Base-by-base conservation (phyloP, 1,140 invertebrate genomes). In the Sesamia nonagrioides region DNA sequence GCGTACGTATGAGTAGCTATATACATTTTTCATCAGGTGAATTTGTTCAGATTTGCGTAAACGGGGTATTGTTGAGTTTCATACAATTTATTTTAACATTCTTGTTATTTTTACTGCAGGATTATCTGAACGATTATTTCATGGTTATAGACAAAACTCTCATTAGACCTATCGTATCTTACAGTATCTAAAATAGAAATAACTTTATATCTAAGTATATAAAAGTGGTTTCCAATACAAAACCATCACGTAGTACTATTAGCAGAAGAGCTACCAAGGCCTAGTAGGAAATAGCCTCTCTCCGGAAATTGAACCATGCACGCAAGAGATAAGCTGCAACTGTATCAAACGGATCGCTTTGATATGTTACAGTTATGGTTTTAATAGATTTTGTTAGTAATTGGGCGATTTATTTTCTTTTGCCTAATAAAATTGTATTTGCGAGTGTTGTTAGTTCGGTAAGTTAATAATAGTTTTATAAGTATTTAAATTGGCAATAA, bases 251-350 rank as follows among this genome's bases (percentile, higher is more conserved):
- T 63, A 63, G 21, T 60, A n/a, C n/a, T n/a, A 60, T 60, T 60
- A 13, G 27, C 27, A 63, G 60, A 42, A 18, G 60, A 63, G 37
- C 60, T 15, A 63, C 35, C 40, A n/a, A 63, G 60, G 60, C 60
- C 60, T 63, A 35, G 37, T 63, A 18, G 35, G 60, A 48, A 68
- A 68, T 68, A 37, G 33, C 42, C 40, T 42, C 63, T 42, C 40
- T 45, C 63, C 69, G 72, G 77, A 84, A 81, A 84, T 81, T 81
- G 79, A 81, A 78, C 80, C 78, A 75, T 81, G 61, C 80, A 84
- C 75, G 79, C 76, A 56, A 52, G 68, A 74, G 66, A 76, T 79
- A 74, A 77, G 76, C 75, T 79, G 63, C 63, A 68, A 68, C 63
- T 68, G 48, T 68, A 27, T 68, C 42, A 21, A 48, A 68, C 40